Conservation (phyloP, 2,113 vertebrate species). For the Sigmodon hispidus region DNA sequence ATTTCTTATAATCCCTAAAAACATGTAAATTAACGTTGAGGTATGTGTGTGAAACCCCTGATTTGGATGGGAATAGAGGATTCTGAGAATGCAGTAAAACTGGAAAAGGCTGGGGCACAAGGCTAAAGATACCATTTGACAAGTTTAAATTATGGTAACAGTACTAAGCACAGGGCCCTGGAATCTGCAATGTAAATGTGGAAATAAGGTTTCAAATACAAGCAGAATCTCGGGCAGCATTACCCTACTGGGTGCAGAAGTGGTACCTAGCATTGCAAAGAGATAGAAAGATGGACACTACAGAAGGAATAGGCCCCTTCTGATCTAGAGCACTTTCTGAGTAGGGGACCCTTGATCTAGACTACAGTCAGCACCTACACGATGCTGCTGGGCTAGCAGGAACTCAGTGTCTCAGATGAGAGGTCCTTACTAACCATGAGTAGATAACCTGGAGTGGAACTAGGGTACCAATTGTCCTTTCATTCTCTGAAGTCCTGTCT, state of each 20-base stretch:
- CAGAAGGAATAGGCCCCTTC: neutral
- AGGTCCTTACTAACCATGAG: too few relatives aligned
- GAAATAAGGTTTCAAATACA: neutral
- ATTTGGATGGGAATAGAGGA: rapidly evolving
- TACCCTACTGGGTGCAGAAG: neutral
- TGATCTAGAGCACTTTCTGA: too few relatives aligned
- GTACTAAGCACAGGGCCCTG: rapidly evolving
- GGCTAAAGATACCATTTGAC: rapidly evolving
- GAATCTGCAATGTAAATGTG: too few relatives aligned
- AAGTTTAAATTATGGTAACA: rapidly evolving
- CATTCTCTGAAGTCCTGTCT: neutral
- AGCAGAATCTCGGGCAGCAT: neutral
- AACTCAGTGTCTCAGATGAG: neutral
- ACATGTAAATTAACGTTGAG: neutral
- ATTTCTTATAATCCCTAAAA: neutral
- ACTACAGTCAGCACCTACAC: neutral
- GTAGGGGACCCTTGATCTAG: neutral
- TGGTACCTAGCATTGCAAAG: too few relatives aligned
- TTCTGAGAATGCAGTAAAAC: neutral
- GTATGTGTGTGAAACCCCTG: rapidly evolving
- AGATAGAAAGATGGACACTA: neutral
- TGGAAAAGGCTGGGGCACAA: rapidly evolving
- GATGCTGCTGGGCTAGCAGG: neutral
- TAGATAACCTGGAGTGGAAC: neutral
- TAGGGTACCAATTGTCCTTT: neutral